A percentile compares a stretch with the other conserved stretches of the same genome.
Evolutionary conservation across 2,888 invertebrate species (phyloP).

Genomic region (Notodonta dromedarius): DNA sequence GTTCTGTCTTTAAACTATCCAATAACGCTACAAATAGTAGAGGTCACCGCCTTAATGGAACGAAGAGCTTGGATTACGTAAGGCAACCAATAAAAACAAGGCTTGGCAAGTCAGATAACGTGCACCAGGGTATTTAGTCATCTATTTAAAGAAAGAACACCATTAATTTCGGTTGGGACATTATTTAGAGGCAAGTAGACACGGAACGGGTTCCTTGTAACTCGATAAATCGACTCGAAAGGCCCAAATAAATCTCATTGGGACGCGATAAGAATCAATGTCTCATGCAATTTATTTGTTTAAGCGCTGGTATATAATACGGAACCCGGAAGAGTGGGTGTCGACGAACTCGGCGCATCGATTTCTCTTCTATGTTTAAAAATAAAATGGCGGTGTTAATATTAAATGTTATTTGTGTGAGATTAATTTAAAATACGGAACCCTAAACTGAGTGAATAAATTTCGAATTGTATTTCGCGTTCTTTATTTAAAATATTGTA

Average conservation of each 20-base stretch:
- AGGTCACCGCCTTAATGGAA: constrained; percentile 61
- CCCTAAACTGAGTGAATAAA: not conserved
- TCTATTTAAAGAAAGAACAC: constrained; percentile 81
- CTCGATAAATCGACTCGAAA: constrained; percentile 78
- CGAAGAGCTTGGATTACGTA: constrained; percentile 74
- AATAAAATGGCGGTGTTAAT: constrained; percentile 31
- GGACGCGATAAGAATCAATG: constrained; percentile 82
- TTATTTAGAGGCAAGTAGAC: constrained; percentile 82
- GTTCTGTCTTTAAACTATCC: constrained; percentile 1
- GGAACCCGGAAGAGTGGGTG: constrained; percentile 69
- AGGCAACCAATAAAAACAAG: constrained; percentile 70
- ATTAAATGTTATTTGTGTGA: constrained; percentile 15
- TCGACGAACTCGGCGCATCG: constrained; percentile 53
- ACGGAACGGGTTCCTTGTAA: constrained; percentile 79
- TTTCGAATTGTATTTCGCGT: no score
- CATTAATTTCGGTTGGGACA: constrained; percentile 76
- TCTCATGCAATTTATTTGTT: constrained; percentile 80
- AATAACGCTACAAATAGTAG: constrained; percentile 34
- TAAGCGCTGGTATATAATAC: constrained; percentile 57
- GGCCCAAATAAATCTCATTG: constrained; percentile 77
- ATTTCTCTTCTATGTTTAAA: constrained; percentile 23
- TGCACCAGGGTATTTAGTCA: constrained; percentile 78
- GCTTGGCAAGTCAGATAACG: constrained; percentile 70
- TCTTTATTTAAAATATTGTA: constrained; percentile 12
- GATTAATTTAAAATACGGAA: no score